Percentiles rank a stretch among this genome's conserved stretches.
These are phyloP conservation scores for Apodemia duryi DNA, from an alignment of 2,888 invertebrate species.

Conservation along the genomic window DNA sequence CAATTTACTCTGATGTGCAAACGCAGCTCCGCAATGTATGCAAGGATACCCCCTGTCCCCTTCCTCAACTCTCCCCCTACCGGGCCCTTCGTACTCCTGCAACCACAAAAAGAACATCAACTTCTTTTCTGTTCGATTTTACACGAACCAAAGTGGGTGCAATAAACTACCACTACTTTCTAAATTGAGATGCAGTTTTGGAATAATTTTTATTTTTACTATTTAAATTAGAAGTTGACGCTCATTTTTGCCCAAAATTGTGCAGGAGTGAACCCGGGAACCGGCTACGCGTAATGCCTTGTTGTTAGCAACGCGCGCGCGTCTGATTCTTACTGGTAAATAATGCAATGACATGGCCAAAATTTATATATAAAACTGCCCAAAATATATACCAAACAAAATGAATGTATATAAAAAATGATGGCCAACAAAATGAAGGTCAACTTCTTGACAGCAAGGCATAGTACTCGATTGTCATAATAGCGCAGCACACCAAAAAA, in stretches of 20 bases:
- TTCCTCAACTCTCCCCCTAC: slow-evolving; percentile 73
- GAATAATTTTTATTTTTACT: slow-evolving; percentile 60
- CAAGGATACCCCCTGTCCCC: slow-evolving; percentile 84
- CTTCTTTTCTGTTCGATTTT: slow-evolving; percentile 81
- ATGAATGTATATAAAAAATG: slow-evolving; percentile 84
- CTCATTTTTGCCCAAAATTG: slow-evolving; percentile 88
- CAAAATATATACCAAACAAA: slow-evolving; percentile 76
- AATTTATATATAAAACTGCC: slow-evolving; percentile 66
- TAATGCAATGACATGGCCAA: slow-evolving; percentile 70
- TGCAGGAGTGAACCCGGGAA: slow-evolving; percentile 76
- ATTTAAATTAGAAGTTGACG: slow-evolving; percentile 89
- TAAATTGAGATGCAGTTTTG: slow-evolving; percentile 76
- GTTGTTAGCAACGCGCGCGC: slow-evolving; percentile 69
- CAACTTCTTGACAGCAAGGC: slow-evolving; percentile 94
- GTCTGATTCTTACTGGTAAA: slow-evolving; percentile 58
- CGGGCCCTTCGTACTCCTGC: slow-evolving; percentile 92
- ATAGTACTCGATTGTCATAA: slow-evolving; percentile 71
- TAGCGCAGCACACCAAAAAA: slow-evolving; percentile 75
- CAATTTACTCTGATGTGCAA: slow-evolving; percentile 94
- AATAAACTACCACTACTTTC: slow-evolving; percentile 71
- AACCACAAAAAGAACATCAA: slow-evolving; percentile 93
- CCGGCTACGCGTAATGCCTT: slow-evolving; percentile 71
- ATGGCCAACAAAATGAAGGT: slow-evolving; percentile 96
- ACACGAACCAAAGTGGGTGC: slow-evolving; percentile 70
- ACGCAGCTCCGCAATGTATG: slow-evolving; percentile 93